Base-by-base conservation (phyloP, 2,113 vertebrate species). In the Semicossyphus pulcher region DNA sequence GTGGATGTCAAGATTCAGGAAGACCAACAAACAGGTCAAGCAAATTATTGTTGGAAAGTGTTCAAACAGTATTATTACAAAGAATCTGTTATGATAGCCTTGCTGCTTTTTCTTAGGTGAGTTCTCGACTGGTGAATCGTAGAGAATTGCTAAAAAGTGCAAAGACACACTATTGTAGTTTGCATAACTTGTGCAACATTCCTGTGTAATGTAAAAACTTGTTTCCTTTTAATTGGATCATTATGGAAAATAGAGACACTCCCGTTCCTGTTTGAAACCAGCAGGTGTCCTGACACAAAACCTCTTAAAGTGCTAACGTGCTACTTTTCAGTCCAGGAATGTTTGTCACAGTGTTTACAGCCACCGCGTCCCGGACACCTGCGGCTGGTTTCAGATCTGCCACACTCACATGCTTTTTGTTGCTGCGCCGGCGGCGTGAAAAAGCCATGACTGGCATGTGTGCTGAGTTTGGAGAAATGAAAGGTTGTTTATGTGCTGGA, bases 391-490 rank as follows among this genome's bases (percentile, higher is more conserved):
- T 82, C 56, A 64, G 49, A 39, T 56, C 37, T 32, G 25, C 47
- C 64, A 26, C 45, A 67, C 63, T 78, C 36, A 56, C 25, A 58
- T 10, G 44, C 32, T 47, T 81, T 62, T 77, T 83, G 77, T 81
- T 74, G 76, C n/a, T n/a, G n/a, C n/a, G n/a, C n/a, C 54, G 0
- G 42, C 45, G 0, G 45, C 29, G 1, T 85, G 78, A 85, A 91
- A 84, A 77, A 57, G 36, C 48, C 9, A 11, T 6, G n/a, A 47
- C 75, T 34, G 81, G 36, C 57, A 36, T 76, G 53, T 64, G 28
- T 91, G 89, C 89, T 89, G 87, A 89, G 52, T 61, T 31, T 44
- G 44, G 66, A 25, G 44, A 85, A 85, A 75, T 53, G 44, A 81
- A 70, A 78, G 76, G 60, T 65, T 83, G 81, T 91, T 88, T 78